A percentile compares a stretch with the other conserved stretches of the same genome.
phyloP scores from a whole-genome alignment of 64 coral and sea anemone species.

The Montipora capricornis region DNA sequence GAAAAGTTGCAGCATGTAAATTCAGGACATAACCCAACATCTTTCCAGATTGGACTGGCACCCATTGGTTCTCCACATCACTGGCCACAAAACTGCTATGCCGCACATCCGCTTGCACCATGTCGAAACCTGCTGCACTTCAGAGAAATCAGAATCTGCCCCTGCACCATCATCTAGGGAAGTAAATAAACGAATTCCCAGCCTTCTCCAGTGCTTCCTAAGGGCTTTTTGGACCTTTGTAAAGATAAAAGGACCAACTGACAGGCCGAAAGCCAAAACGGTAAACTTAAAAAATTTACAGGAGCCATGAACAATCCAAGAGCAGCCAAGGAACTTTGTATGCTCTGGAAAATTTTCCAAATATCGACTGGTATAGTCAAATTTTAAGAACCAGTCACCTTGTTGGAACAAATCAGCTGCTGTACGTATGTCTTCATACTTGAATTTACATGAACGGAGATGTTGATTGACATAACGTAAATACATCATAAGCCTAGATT shows the following conservation, averaged over 20 bases:
- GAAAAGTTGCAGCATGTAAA: slow-evolving; percentile 45
- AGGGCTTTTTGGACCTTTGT: slow-evolving; percentile 51
- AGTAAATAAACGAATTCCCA: slow-evolving; percentile 50
- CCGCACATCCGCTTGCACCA: not conserved
- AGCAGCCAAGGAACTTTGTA: slow-evolving; percentile 32
- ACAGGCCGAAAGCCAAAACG: slow-evolving; percentile 32
- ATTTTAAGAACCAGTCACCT: slow-evolving; percentile 65
- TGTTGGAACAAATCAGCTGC: slow-evolving; percentile 58
- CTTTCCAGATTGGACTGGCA: slow-evolving; percentile 52
- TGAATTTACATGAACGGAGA: slow-evolving; percentile 37
- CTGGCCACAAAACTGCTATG: slow-evolving; percentile 35
- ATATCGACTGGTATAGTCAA: slow-evolving; percentile 61
- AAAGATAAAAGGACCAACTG: slow-evolving; percentile 39
- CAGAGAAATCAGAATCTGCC: slow-evolving; percentile 18
- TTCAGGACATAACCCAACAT: slow-evolving; percentile 62
- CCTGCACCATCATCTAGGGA: slow-evolving; percentile 58
- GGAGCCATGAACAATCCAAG: slow-evolving; percentile 15
- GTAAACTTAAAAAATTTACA: slow-evolving; percentile 33
- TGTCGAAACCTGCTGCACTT: not conserved
- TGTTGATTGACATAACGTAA: slow-evolving; percentile 35
- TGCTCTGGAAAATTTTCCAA: slow-evolving; percentile 50
- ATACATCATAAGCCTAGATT: slow-evolving; percentile 9
- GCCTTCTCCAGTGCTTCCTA: slow-evolving; percentile 47
- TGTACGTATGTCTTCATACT: slow-evolving; percentile 66
- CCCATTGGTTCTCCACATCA: slow-evolving; percentile 62